These are phyloP conservation scores for Clarias macrocephalus DNA, from an alignment of 2,113 vertebrate genomes.

Conservation along the genomic window DNA sequence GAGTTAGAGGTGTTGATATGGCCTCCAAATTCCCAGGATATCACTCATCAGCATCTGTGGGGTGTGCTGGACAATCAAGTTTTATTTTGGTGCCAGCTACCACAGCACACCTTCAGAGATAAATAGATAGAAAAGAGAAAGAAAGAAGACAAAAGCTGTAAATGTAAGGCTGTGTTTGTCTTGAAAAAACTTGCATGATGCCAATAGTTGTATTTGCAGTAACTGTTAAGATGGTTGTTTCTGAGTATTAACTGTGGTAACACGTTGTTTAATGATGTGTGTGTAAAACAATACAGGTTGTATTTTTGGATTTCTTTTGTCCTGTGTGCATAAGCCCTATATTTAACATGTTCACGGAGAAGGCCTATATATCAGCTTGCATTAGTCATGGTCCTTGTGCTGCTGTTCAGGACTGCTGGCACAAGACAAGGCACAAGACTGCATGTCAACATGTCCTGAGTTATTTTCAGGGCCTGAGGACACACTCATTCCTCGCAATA, in stretches of 20 bases:
- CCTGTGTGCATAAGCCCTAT: not conserved
- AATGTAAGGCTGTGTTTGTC: not conserved
- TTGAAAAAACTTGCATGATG: not conserved
- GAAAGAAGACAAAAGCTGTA: too few species aligned
- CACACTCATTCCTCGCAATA: conserved; percentile 30
- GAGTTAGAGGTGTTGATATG: too few species aligned
- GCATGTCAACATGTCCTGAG: conserved; percentile 15
- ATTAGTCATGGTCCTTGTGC: conserved; percentile 5
- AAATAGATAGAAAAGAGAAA: not conserved
- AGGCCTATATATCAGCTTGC: not conserved
- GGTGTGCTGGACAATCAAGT: too few species aligned
- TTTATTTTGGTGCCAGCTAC: too few species aligned
- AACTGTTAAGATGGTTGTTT: not conserved
- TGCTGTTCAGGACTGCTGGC: not conserved
- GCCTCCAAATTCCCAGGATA: too few species aligned
- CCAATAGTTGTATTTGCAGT: not conserved
- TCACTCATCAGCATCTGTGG: too few species aligned
- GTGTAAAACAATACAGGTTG: not conserved
- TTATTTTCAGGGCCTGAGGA: conserved; percentile 47
- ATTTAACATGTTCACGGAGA: not conserved
- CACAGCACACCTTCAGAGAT: not conserved
- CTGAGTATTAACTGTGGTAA: not conserved
- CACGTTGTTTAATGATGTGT: not conserved
- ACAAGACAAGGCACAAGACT: not conserved
- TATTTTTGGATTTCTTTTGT: not conserved